phyloP scores from a whole-genome alignment of 2,797 vertebrate species.

The Clamator glandarius region DNA sequence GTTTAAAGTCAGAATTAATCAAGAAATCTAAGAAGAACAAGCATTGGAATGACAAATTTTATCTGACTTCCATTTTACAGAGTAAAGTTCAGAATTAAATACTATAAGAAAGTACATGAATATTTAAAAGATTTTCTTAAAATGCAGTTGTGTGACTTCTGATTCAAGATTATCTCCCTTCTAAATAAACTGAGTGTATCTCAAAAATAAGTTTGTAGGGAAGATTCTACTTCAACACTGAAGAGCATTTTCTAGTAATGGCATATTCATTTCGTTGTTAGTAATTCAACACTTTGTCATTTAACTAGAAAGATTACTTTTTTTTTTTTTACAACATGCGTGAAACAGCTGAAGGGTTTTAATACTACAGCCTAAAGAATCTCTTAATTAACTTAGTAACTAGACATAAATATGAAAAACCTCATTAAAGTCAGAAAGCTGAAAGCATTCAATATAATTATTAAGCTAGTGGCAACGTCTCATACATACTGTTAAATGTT shows the following conservation, averaged over 20 bases:
- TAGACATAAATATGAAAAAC: not conserved
- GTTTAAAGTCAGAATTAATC: not conserved
- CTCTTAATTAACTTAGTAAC: not conserved
- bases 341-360: not conserved
- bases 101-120: not conserved
- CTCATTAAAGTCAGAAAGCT: not conserved
- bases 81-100: not conserved
- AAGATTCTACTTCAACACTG: not conserved
- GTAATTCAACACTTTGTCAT: not conserved
- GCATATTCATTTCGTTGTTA: not conserved
- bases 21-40: not conserved
- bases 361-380: not conserved
- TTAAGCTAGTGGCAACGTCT: not conserved
- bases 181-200: not conserved
- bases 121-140: not conserved
- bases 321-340: not conserved
- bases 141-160: not conserved
- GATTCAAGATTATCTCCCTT: not conserved
- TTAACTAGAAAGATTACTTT: not conserved
- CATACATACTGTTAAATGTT: not conserved
- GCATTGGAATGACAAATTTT: not conserved
- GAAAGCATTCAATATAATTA: not conserved
- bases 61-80: not conserved
- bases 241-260: not conserved
- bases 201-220: not conserved